Evolutionary conservation across 2,797 vertebrate species (phyloP), one percentile per base, ranked within the genome.

Genomic region (Pantherophis alleghaniensis): DNA sequence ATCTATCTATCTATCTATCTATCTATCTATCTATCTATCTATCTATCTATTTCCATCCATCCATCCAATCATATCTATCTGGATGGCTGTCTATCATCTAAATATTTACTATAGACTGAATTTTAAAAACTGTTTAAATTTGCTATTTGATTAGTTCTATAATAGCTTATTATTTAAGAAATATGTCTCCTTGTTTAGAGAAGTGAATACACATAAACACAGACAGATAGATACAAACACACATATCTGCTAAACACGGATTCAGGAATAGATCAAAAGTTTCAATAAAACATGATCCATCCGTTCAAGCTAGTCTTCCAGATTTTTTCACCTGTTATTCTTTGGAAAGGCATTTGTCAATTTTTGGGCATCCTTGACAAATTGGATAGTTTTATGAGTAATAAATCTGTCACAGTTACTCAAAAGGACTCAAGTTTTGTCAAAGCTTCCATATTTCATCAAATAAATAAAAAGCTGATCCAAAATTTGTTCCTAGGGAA

Each of bases 341-440:
- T 90, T 69, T 59, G 63, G 22, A 91, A 87, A 24, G 24, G 26
- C n/a, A 69, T 93, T 87, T 87, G 26, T 87, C 88, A 53, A 3
- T 55, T 57, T 88, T n/a, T 56, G 26, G 32, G 56, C 20, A 74
- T 1, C 10, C 18, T 14, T 87, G 86, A 91, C 61, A 87, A 74
- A 88, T 51, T 93, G 55, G 55, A 24, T 56, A 53, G 87, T 13
- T 47, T 37, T 88, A 16, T 60, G 22, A n/a, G 24, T 79, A 88
- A 88, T 53, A 61, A 55, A 91, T n/a, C 53, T 88, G 86, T 74
- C 89, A 69, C 14, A n/a, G 59, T 93, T 88, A 91, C 42, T 88
- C 90, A 79, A 69, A 91, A 88, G 12, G 83, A 53, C 86, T 66
- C 74, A 86, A 88, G 63, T 91, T 93, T 88, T 91, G 53, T 90